Conservation (phyloP, 1,140 invertebrate genomes). For the Mycetomoellerius zeteki region DNA sequence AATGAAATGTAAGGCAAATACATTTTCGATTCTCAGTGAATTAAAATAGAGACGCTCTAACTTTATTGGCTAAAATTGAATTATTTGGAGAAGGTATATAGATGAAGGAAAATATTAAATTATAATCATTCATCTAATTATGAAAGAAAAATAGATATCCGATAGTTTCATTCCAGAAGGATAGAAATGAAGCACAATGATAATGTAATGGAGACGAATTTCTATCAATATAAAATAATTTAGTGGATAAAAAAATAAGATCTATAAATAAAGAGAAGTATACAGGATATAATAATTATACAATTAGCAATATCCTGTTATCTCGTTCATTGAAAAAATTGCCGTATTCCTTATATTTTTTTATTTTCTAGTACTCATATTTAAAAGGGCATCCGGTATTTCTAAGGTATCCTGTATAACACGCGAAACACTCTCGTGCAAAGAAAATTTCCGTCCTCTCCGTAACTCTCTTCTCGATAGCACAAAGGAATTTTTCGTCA, state of each 20-base stretch:
- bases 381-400: slow-evolving; percentile 30
- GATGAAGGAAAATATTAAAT: neutral
- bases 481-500: slow-evolving; percentile 55
- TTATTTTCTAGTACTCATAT: slow-evolving; percentile 12
- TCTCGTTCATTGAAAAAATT: neutral
- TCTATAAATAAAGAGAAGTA: neutral
- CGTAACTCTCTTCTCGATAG: slow-evolving; percentile 32
- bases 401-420: slow-evolving; percentile 18
- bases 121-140: neutral
- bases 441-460: slow-evolving; percentile 49
- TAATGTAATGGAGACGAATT: neutral
- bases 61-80: neutral
- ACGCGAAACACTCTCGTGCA: slow-evolving; percentile 23
- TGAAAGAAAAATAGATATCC: neutral
- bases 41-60: slow-evolving; percentile 9
- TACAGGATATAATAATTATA: neutral
- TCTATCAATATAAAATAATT: neutral
- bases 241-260: neutral
- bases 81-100: neutral
- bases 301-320: neutral
- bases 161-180: neutral
- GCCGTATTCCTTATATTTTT: neutral
- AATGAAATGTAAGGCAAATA: neutral
- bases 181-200: neutral
- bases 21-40: neutral